Percentiles rank a stretch among this genome's conserved stretches.
phyloP scores from a whole-genome alignment of 2,113 vertebrate species.

The Tretioscincus oriximinensis region DNA sequence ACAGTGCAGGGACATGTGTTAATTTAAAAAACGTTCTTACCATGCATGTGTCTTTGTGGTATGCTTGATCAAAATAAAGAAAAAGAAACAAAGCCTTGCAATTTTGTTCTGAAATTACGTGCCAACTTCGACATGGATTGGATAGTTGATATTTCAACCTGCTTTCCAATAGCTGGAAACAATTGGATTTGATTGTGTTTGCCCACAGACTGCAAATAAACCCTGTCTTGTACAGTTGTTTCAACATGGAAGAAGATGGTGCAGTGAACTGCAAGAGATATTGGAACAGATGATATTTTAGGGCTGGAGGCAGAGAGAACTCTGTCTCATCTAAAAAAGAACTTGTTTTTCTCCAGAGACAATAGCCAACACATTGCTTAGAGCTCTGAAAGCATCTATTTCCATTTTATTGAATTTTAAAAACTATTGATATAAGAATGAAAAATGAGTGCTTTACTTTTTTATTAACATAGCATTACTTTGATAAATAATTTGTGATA shows the following conservation, averaged over 20 bases:
- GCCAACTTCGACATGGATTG: neutral
- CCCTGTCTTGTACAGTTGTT: neutral
- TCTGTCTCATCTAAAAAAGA: neutral
- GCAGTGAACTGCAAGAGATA: conserved; percentile 7
- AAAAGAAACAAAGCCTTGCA: neutral
- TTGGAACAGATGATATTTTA: conserved; percentile 25
- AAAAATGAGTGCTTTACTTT: neutral
- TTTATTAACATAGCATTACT: neutral
- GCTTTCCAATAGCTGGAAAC: neutral
- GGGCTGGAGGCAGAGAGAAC: neutral
- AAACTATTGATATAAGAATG: neutral
- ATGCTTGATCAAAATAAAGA: neutral
- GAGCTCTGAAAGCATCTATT: neutral
- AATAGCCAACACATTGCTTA: neutral
- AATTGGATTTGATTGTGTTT: neutral
- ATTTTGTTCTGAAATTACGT: neutral
- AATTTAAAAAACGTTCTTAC: neutral
- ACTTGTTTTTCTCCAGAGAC: neutral
- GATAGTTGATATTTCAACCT: neutral
- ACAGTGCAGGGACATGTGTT: neutral
- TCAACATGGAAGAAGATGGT: conserved; percentile 15
- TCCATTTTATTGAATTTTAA: neutral
- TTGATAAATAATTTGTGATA: neutral
- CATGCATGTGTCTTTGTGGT: neutral
- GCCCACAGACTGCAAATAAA: conserved; percentile 3